Base-by-base conservation (phyloP, 1,140 invertebrate genomes). In the Lethocerus indicus region DNA sequence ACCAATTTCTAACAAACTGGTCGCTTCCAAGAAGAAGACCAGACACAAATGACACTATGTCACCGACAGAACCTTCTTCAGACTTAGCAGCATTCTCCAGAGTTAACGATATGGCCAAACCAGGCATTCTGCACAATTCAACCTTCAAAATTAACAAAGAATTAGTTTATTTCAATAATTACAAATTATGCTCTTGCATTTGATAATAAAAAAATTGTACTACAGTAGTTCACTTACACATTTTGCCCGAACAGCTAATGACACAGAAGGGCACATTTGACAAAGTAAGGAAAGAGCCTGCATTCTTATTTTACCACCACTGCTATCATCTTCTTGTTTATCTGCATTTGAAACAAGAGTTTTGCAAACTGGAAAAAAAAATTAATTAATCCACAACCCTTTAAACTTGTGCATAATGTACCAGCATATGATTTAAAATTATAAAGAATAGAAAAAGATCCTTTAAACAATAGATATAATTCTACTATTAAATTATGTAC, bases 1-100 rank as follows among this genome's bases (percentile, higher is more conserved):
- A 92, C 91, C 91, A 96, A 51, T 79, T 82, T 57, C 89, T 73
- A 1, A 89, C 79, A 54, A 79, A 79, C 59, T 88, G 82, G 67
- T 96, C 90, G 61, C 81, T 90, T 16, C 91, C 89, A 26, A 95
- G 69, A 47, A 96, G 68, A 27, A 97, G 67, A 7, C 91, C 89
- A 44, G 87, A 91, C 21, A 94, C 74, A 68, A 95, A 96, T 12
- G 89, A 81, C 9, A 95, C 69, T 21, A 77, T 59, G 59, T 78
- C 75, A 23, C 64, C 64, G 35, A 52, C 50, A 14, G 48, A 52
- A 18, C 40, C 47, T 27, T 51, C 50, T 48, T n/a, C 14, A 25
- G 7, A 24, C 42, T 25, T 48, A 14, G 5, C 49, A 21, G 40
- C 40, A 51, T 58, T 47, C 25, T 61, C 76, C 9, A 87, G 62